Evolutionary conservation across 2,797 vertebrate genomes (phyloP), one percentile per base, ranked within the genome.

Genomic region (Alca torda): DNA sequence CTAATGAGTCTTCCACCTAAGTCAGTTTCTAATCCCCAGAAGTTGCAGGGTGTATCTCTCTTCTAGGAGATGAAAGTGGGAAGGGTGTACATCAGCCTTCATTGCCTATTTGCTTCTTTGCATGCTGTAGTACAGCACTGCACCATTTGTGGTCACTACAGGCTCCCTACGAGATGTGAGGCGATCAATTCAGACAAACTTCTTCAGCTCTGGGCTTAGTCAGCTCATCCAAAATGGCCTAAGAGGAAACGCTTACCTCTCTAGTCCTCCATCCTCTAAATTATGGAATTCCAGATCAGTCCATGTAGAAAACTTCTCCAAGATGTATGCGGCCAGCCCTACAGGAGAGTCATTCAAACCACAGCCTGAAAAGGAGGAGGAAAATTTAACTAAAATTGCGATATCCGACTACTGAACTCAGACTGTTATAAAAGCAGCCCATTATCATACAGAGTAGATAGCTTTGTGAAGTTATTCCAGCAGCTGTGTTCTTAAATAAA

Each of bases 291-390:
- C 95, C 0, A 51, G 3, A 45, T 98, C 97, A 46, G 98, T 98
- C 98, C 98, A 98, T 0, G 97, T 97, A 20, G 98, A 98, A 90
- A 98, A 98, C 84, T 98, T 98, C 94, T 98, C 98, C 60, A 98
- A 78, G 72, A 98, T 98, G 45, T 98, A 98, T 8, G 98, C 97
- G 9, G 98, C 98, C 91, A 98, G 93, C 16, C 98, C 98, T 39
- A 97, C 96, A 0, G 98, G 98, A 45, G 98, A 98, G 92, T 98
- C 98, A 35, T 98, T 98, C 88, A 98, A 96, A 21, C 96, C 97
- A 67, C 97, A 98, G 64, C 98, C 98, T 98, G 90, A 31, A 67
- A 41, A 24, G 50, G 60, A 84, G 7, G 16, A 84, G 59, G 21
- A 30, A 63, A 56, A 60, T n/a, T 8, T 30, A 87, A 79, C 12